Evolutionary conservation across 2,888 invertebrate genomes (phyloP).

Genomic region (Drosophila ochracea): DNA sequence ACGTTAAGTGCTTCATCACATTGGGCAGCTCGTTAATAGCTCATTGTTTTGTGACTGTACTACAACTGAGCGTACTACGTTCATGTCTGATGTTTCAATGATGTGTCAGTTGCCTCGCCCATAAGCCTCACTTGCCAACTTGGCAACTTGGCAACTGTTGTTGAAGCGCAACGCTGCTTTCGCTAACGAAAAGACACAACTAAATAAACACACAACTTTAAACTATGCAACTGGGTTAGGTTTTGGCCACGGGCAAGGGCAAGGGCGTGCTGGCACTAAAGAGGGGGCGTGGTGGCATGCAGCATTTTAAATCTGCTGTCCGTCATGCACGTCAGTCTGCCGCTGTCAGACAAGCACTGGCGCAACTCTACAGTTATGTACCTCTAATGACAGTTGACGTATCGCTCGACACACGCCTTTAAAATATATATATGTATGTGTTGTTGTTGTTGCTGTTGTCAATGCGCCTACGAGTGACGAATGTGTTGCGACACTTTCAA

Average conservation of each 20-base stretch:
- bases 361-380: conserved; percentile 34
- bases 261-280: background rate
- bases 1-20: conserved; percentile 61
- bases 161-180: conserved; percentile 38
- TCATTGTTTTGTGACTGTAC: conserved; percentile 45
- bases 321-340: conserved; percentile 52
- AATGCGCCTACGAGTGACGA: conserved; percentile 67
- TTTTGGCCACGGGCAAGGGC: conserved; percentile 27
- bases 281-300: conserved; percentile 1
- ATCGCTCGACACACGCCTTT: conserved; percentile 63
- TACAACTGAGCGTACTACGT: background rate
- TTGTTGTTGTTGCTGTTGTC: conserved; percentile 25
- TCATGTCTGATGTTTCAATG: conserved; percentile 45
- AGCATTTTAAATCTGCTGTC: conserved; percentile 31
- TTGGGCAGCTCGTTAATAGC: conserved; percentile 42
- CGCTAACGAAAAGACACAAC: conserved; percentile 9
- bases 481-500: conserved; percentile 80
- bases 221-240: conserved; percentile 59
- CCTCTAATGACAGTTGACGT: conserved; percentile 73
- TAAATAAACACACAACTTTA: conserved; percentile 20
- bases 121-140: conserved; percentile 5
- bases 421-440: conserved; percentile 10
- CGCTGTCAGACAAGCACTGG: conserved; percentile 5
- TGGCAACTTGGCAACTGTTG: conserved; percentile 20
- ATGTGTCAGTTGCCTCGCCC: conserved; percentile 45